phyloP scores from a whole-genome alignment of 2,797 vertebrate species.

The Epinephelus awoara region DNA sequence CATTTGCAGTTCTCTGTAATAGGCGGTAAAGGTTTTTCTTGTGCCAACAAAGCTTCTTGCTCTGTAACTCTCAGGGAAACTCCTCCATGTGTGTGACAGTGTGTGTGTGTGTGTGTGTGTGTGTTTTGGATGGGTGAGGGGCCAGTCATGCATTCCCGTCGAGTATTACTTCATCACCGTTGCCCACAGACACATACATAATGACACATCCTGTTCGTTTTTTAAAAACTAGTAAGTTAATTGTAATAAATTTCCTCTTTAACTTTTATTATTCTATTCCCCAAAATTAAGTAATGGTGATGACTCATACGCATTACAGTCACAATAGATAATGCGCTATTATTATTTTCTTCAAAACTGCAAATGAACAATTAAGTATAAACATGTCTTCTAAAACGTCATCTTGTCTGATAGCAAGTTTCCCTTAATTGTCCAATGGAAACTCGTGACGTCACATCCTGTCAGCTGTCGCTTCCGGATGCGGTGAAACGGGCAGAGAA shows the following conservation, averaged over 20 bases:
- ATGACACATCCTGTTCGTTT: background rate
- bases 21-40: background rate
- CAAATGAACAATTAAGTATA: slow-evolving; percentile 45
- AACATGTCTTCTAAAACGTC: slow-evolving; percentile 12
- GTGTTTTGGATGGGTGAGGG: background rate
- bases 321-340: background rate
- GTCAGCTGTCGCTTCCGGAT: slow-evolving; percentile 83
- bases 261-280: background rate
- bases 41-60: slow-evolving; percentile 9
- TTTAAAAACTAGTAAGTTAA: background rate
- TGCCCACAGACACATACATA: background rate
- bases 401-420: slow-evolving; percentile 45
- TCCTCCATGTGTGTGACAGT: background rate
- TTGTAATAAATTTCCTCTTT: background rate
- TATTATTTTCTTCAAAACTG: background rate
- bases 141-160: background rate
- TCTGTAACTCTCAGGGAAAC: background rate
- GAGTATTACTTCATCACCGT: background rate
- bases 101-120: background rate
- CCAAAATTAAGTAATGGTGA: background rate
- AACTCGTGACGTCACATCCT: slow-evolving; percentile 67
- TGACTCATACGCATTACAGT: background rate
- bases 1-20: slow-evolving; percentile 15
- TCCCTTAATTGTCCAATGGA: slow-evolving; percentile 64
- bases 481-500: slow-evolving; percentile 68